Conservation (phyloP, 37 sponge, comb jelly and placozoan genomes). For the Beroe forskalii region DNA sequence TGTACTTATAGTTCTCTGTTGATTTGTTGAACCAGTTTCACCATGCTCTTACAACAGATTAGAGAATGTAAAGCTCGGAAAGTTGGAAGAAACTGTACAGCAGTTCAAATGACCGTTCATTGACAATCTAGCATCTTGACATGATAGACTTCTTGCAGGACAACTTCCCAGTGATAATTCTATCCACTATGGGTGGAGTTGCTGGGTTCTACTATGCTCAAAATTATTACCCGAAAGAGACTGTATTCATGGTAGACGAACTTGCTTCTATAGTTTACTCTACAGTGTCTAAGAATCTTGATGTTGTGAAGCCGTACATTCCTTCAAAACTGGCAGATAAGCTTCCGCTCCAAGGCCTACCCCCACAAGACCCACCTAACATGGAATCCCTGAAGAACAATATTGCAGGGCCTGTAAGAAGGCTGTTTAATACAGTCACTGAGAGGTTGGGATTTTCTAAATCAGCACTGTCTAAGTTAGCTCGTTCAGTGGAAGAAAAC, state of each 20-base stretch:
- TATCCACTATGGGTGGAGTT: background rate
- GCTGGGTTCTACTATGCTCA: background rate
- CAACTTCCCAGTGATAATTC: background rate
- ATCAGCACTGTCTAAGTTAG: background rate
- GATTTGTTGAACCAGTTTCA: no score
- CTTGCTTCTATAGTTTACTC: background rate
- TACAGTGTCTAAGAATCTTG: no score
- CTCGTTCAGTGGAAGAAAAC: background rate
- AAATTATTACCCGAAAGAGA: background rate
- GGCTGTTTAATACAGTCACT: background rate
- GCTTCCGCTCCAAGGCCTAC: background rate
- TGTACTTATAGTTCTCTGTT: no score
- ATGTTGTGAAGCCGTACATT: background rate
- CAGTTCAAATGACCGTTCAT: no score
- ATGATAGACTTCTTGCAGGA: background rate
- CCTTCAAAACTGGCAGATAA: background rate
- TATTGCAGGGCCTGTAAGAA: background rate
- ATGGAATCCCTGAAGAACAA: background rate
- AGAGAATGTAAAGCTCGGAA: no score
- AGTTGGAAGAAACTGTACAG: no score
- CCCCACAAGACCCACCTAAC: background rate
- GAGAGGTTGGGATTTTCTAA: background rate
- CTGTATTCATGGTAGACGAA: background rate
- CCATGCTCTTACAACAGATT: no score
- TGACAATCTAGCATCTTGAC: background rate